phyloP scores from a whole-genome alignment of 2,797 vertebrate genomes.

The Jordanella pulchra region DNA sequence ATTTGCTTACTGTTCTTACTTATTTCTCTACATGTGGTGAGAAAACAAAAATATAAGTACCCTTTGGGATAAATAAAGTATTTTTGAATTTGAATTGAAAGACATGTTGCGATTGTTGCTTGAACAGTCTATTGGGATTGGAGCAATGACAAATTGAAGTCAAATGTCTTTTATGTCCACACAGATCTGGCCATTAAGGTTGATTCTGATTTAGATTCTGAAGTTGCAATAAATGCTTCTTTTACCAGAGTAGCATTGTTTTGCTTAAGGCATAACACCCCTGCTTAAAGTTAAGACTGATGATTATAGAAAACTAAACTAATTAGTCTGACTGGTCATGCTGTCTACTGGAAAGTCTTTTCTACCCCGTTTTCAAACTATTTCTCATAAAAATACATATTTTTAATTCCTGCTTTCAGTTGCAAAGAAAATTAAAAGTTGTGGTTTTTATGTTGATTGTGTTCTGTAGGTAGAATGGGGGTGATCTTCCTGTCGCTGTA shows the following conservation, averaged over 20 bases:
- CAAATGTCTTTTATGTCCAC: no score
- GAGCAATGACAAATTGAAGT: no score
- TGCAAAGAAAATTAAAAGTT: conserved; percentile 23
- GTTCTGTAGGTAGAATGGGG: conserved; percentile 28
- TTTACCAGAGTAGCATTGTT: neutral
- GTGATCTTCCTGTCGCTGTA: conserved; percentile 34
- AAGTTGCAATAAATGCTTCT: neutral
- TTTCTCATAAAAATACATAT: conserved; percentile 18
- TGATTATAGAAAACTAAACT: neutral
- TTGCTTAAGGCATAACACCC: neutral
- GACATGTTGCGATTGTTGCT: no score
- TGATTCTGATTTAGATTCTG: no score
- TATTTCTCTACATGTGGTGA: no score
- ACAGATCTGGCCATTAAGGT: no score
- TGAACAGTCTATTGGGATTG: no score
- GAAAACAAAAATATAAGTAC: no score
- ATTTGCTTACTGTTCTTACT: no score
- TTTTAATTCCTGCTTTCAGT: conserved; percentile 9
- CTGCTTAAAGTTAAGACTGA: no score
- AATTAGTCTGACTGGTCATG: neutral
- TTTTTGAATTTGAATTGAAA: no score
- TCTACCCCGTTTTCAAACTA: neutral
- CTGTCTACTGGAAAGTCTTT: neutral
- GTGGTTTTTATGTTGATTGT: conserved; percentile 20
- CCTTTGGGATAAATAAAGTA: no score